A percentile compares a stretch with the other conserved stretches of the same genome.
Evolutionary conservation across 2,113 vertebrate species (phyloP).

Genomic region (Rhinoderma darwinii): DNA sequence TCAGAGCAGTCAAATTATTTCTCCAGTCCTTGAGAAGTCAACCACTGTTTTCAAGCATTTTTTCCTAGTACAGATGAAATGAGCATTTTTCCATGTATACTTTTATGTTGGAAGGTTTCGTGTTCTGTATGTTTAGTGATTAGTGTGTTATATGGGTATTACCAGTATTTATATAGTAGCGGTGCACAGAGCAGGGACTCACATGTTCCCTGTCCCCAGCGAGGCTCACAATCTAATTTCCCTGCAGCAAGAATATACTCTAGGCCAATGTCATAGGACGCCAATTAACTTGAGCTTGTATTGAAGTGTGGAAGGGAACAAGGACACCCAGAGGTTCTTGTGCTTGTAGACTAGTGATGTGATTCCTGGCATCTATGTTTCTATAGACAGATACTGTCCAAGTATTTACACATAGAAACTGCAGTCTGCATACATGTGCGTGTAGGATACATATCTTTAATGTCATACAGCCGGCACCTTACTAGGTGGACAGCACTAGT

Average conservation of each 20-base stretch:
- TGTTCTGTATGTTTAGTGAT: not conserved
- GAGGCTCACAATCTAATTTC: not conserved
- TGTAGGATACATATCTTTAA: too few relatives aligned
- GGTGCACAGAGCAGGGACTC: not conserved
- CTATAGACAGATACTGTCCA: not conserved
- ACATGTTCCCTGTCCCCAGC: not conserved
- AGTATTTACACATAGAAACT: too few relatives aligned
- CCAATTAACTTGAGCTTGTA: not conserved
- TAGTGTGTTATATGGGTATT: not conserved
- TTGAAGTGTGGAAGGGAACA: not conserved
- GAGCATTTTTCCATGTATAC: not conserved
- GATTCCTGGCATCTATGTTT: not conserved
- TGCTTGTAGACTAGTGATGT: too few relatives aligned
- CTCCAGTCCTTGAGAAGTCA: conserved; percentile 57
- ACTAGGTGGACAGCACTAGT: too few relatives aligned
- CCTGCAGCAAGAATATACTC: not conserved
- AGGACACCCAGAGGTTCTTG: not conserved
- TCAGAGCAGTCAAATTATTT: conserved; percentile 52
- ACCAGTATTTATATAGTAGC: not conserved
- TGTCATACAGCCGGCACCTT: too few relatives aligned
- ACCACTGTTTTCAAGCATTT: conserved; percentile 46
- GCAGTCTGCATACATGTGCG: too few relatives aligned
- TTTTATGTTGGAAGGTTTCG: not conserved
- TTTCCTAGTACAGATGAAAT: not conserved
- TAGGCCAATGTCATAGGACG: too few relatives aligned